phyloP scores from a whole-genome alignment of 2,113 vertebrate genomes.

The Hippopotamus amphibius region DNA sequence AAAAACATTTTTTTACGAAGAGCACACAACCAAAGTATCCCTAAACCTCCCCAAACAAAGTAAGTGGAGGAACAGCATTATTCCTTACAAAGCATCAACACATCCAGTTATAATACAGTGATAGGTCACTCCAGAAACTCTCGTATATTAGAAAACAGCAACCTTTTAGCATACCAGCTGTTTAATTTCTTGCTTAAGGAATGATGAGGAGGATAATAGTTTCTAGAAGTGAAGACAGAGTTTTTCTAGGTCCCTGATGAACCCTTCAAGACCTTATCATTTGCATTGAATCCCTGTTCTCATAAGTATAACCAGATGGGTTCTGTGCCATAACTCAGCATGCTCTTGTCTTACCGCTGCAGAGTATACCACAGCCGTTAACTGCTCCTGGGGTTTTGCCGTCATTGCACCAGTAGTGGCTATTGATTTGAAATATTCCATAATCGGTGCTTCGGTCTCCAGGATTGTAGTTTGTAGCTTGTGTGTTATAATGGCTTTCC shows the following conservation, averaged over 20 bases:
- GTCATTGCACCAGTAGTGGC: constrained; percentile 84
- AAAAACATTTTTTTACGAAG: not conserved
- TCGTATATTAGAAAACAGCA: not conserved
- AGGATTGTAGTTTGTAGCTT: constrained; percentile 76
- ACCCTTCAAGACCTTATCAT: not conserved
- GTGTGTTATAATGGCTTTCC: constrained; percentile 83
- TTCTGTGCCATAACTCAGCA: rapidly evolving
- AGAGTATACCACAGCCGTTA: constrained; percentile 45
- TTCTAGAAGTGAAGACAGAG: not conserved
- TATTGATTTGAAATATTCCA: constrained; percentile 87
- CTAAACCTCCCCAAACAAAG: not conserved
- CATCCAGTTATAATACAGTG: not conserved
- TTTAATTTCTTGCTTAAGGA: not conserved
- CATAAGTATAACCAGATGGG: not conserved
- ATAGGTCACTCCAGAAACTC: not conserved
- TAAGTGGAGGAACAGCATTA: not conserved
- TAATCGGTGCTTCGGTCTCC: constrained; percentile 81
- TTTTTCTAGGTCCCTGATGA: not conserved
- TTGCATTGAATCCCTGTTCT: not conserved
- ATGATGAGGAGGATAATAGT: not conserved
- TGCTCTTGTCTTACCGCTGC: constrained; percentile 59
- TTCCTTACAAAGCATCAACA: not conserved
- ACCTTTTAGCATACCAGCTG: not conserved
- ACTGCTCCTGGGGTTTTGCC: constrained; percentile 39
- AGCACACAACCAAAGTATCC: not conserved